Conservation (phyloP, 2,888 invertebrate species). For the Limnephilus lunatus region DNA sequence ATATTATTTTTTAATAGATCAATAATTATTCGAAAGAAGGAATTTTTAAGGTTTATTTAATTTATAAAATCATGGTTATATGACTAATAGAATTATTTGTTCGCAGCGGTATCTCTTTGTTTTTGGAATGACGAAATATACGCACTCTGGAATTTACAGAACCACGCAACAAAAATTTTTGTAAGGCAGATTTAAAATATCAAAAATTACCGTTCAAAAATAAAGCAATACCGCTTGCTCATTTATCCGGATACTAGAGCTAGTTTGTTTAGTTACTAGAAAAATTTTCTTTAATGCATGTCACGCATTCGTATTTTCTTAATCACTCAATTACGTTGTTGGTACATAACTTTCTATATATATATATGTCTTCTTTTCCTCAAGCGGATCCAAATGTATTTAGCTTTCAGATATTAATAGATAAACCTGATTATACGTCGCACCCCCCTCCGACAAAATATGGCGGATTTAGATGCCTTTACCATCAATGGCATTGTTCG, state of each 20-base stretch:
- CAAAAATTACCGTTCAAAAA: not conserved
- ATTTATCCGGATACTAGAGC: not conserved
- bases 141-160: no score
- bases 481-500: constrained; percentile 42
- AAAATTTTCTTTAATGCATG: not conserved
- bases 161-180: not conserved
- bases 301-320: no score
- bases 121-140: no score
- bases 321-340: not conserved
- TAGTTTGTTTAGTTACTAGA: not conserved
- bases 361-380: not conserved
- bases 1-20: no score
- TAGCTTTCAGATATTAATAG: not conserved
- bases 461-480: not conserved
- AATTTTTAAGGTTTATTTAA: no score
- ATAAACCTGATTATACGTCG: not conserved
- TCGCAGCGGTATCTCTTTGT: no score
- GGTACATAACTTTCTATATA: not conserved
- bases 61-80: no score
- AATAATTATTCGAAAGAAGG: no score
- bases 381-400: not conserved
- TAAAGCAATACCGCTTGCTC: not conserved
- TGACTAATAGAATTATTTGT: no score
- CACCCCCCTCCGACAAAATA: not conserved
- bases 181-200: no score